Conservation (phyloP, 2,113 vertebrate genomes). For the Accipiter cooperii region DNA sequence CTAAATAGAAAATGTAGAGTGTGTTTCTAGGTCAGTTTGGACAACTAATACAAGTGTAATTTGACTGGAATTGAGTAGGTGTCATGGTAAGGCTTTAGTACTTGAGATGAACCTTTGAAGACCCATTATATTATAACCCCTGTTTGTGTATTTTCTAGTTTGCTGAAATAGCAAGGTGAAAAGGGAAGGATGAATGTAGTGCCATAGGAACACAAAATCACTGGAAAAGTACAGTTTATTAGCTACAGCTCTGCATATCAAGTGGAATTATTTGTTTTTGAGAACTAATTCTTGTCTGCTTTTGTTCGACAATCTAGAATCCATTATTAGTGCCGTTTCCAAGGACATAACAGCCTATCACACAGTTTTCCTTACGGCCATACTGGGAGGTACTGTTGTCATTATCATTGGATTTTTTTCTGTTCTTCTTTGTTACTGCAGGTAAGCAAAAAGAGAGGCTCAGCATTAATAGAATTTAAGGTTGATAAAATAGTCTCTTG, state of each 20-base stretch:
- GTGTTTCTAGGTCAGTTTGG: not conserved
- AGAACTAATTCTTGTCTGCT: not conserved
- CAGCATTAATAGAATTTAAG: not conserved
- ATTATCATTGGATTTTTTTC: slow-evolving; percentile 85
- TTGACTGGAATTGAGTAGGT: not conserved
- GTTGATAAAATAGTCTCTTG: not conserved
- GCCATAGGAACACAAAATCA: not conserved
- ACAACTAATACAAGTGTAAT: not conserved
- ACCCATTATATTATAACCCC: not conserved
- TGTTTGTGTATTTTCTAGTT: not conserved
- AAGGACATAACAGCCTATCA: slow-evolving; percentile 87
- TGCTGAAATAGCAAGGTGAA: not conserved
- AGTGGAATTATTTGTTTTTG: not conserved
- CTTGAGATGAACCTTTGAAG: not conserved
- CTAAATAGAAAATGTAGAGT: not conserved
- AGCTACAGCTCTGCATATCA: not conserved
- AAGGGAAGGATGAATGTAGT: not conserved
- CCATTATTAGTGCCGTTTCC: slow-evolving; percentile 70
- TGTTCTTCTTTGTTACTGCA: slow-evolving; percentile 89
- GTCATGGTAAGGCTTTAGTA: not conserved
- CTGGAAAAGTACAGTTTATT: not conserved
- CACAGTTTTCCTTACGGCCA: slow-evolving; percentile 85
- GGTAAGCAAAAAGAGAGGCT: slow-evolving; percentile 72
- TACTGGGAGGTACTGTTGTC: slow-evolving; percentile 84
- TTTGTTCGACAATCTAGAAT: slow-evolving; percentile 70